Percentiles rank a stretch among this genome's conserved stretches.
Conservation (phyloP, 2,888 invertebrate genomes). For the Drosophila emarginata region DNA sequence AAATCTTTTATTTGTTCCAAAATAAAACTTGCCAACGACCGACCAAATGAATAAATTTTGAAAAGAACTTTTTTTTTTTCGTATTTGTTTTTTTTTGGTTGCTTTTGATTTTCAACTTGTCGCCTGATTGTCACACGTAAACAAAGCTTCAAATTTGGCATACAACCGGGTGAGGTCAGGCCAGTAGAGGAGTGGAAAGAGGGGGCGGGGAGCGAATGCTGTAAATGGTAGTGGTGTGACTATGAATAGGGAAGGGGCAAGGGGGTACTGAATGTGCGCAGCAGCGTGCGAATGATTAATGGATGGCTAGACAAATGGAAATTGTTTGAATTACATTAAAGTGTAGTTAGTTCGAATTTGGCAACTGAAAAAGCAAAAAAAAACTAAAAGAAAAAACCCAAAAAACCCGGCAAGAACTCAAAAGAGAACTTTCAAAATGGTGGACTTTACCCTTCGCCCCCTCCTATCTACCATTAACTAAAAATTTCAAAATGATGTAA, state of each 20-base stretch:
- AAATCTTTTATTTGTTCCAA: constrained; percentile 29
- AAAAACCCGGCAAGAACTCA: not conserved
- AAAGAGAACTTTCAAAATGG: constrained; percentile 44
- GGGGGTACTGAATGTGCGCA: constrained; percentile 53
- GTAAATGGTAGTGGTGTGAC: not conserved
- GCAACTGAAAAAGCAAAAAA: constrained; percentile 23
- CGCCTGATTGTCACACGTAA: constrained; percentile 76
- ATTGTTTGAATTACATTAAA: constrained; percentile 82
- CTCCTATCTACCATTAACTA: not conserved
- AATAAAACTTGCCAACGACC: constrained; percentile 55
- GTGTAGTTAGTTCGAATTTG: constrained; percentile 71
- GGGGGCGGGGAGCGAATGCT: not conserved
- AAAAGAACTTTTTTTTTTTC: constrained; percentile 20
- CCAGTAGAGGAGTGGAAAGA: not conserved
- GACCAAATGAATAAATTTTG: constrained; percentile 71
- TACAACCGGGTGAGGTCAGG: not conserved
- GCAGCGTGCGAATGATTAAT: constrained; percentile 81
- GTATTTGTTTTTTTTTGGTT: constrained; percentile 1
- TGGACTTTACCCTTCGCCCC: constrained; percentile 20
- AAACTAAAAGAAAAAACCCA: constrained; percentile 1
- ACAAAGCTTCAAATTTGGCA: constrained; percentile 73
- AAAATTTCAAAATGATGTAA: constrained; percentile 36
- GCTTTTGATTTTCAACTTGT: constrained; percentile 74
- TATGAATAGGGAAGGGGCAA: not conserved
- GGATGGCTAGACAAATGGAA: constrained; percentile 82